Evolutionary conservation across 2,113 vertebrate genomes (phyloP), one percentile per base, ranked within the genome.

Genomic region (Ptilonorhynchus violaceus): DNA sequence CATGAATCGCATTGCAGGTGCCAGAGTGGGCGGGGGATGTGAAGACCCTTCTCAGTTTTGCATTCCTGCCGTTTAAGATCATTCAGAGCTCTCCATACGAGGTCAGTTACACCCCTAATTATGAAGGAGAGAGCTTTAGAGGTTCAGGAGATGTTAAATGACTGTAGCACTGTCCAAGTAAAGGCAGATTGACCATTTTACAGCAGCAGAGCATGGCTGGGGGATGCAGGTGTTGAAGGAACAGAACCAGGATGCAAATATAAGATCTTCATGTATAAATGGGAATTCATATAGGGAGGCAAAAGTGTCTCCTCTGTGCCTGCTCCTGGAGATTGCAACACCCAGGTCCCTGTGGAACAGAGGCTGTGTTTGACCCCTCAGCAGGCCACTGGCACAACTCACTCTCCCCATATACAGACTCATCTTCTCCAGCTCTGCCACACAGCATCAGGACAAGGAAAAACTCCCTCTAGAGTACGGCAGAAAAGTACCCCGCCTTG

Each of bases 101-200:
- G 67, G 19, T 35, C 39, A 55, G n/a, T 80, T 39, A 55, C 0
- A 3, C 12, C 23, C 44, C 35, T 84, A 88, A 44, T 41, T 80
- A 63, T 3, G 4, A 69, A 70, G 25, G 35, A 56, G 12, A 70
- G 66, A 76, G 49, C 16, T 85, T 64, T 31, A 58, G 63, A 76
- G 31, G 28, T 50, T 49, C 0, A 2, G 55, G 55, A 85, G 41
- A 28, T 60, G 20, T 67, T 75, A 90, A 83, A 73, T 41, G 9
- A 59, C 55, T 50, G 62, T 58, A 81, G 49, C 31, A 50, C 20
- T 31, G 25, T 31, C 39, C 41, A 64, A 37, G 23, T 33, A 64
- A 73, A 89, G 67, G 62, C 60, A 92, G n/a, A 83, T 17, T 35
- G 46, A 30, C 28, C 31, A 22, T 84, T 92, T 88, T 67, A 92